Percentiles rank a stretch among this genome's conserved stretches.
Evolutionary conservation across 2,888 invertebrate species (phyloP).

Genomic region (Drosophila anceps): DNA sequence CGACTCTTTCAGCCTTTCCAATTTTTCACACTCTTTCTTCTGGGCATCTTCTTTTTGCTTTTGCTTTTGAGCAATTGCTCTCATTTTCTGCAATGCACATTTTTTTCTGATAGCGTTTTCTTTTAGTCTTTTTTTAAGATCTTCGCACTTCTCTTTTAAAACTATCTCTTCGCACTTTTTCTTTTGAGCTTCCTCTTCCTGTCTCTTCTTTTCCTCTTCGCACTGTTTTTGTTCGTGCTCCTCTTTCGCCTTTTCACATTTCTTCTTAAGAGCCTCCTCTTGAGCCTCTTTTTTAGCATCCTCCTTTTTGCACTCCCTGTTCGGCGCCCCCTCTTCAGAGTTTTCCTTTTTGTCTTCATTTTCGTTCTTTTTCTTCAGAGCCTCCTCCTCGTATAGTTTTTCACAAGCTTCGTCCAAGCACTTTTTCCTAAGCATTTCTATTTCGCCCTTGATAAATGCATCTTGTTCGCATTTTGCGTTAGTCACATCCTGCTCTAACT

Average conservation of each 20-base stretch:
- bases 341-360: neutral
- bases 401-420: neutral
- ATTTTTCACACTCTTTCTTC: neutral
- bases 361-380: neutral
- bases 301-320: too few species aligned
- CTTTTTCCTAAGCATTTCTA: slow-evolving; percentile 2
- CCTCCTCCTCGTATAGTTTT: neutral
- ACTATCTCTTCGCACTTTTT: neutral
- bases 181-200: neutral
- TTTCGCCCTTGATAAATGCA: neutral
- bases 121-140: neutral
- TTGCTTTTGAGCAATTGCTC: neutral
- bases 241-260: neutral
- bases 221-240: too few species aligned
- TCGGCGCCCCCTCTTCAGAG: neutral
- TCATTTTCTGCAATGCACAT: neutral
- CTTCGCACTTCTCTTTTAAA: neutral
- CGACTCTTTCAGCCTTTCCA: neutral
- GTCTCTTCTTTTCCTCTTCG: neutral
- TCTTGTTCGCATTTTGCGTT: slow-evolving; percentile 4
- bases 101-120: neutral
- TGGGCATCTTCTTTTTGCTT: neutral
- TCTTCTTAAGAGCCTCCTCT: neutral
- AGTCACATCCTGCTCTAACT: neutral
- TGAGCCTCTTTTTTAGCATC: too few species aligned